These are phyloP conservation scores for Lepidurus couesii DNA, from an alignment of 1,140 invertebrate species.

Conservation along the genomic window DNA sequence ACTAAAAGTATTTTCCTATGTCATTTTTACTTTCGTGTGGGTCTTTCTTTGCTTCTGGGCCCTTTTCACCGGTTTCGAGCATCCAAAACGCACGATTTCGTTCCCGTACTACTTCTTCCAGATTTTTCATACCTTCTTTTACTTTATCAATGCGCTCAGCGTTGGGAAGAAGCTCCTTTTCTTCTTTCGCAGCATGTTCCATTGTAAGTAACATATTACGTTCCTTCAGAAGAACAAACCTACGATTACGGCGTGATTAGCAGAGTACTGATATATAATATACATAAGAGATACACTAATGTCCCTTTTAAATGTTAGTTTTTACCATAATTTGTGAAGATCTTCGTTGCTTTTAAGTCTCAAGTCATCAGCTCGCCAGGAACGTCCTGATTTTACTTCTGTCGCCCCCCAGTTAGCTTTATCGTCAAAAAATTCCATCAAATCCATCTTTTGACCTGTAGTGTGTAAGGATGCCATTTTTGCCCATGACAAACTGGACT, in stretches of 20 bases:
- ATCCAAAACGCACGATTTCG: conserved; percentile 83
- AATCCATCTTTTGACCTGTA: conserved; percentile 34
- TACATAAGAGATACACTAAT: conserved; percentile 27
- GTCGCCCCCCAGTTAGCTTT: conserved; percentile 75
- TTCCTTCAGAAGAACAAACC: conserved; percentile 91
- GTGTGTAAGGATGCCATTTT: conserved; percentile 20
- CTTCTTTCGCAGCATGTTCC: conserved; percentile 72
- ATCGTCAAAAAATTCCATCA: conserved; percentile 90
- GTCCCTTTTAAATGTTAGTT: conserved; percentile 25
- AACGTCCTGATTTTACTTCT: conserved; percentile 74
- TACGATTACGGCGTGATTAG: conserved; percentile 43
- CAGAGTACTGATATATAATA: conserved; percentile 28
- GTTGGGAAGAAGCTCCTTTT: conserved; percentile 74
- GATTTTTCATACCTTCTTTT: conserved; percentile 88
- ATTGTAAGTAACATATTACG: conserved; percentile 95
- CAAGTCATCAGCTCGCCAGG: conserved; percentile 86
- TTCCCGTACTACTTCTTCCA: conserved; percentile 86
- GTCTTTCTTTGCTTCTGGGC: conserved; percentile 6
- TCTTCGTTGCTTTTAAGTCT: conserved; percentile 92
- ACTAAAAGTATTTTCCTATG: background rate
- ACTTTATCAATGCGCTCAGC: conserved; percentile 94
- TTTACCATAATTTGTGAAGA: conserved; percentile 94
- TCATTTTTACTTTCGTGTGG: background rate
- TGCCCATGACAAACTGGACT: background rate
- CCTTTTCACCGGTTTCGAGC: conserved; percentile 77